Conservation (phyloP, 2,797 vertebrate genomes). For the Cheirogaleus major region DNA sequence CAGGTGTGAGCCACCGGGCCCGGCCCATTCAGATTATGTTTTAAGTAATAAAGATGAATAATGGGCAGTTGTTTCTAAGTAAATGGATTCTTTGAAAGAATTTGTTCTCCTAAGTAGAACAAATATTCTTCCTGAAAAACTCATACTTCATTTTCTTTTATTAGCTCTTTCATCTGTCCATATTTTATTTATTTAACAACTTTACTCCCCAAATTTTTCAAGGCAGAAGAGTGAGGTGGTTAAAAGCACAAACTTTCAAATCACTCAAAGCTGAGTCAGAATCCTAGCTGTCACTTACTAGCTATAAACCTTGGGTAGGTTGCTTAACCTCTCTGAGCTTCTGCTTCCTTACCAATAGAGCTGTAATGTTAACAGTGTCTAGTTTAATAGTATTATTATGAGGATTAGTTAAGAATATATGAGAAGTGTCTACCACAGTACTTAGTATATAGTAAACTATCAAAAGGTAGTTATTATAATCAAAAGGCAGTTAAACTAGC, state of each 20-base stretch:
- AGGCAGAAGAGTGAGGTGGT: neutral
- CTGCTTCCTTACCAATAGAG: neutral
- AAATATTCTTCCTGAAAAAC: slow-evolving; percentile 17
- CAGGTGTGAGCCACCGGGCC: too few relatives aligned
- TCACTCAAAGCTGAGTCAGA: neutral
- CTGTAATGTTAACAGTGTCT: neutral
- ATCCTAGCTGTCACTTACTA: neutral
- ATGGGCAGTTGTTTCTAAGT: neutral
- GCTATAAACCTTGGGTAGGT: neutral
- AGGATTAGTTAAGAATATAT: neutral
- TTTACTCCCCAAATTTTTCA: neutral
- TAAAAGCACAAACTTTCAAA: slow-evolving; percentile 24
- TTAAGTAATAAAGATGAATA: slow-evolving; percentile 25
- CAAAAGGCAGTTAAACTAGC: neutral
- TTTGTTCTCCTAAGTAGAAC: neutral
- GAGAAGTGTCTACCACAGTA: neutral
- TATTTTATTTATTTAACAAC: slow-evolving; percentile 44
- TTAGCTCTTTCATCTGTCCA: neutral
- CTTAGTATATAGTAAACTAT: neutral
- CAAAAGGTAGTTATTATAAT: neutral
- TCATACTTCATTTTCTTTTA: neutral
- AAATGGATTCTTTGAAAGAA: neutral
- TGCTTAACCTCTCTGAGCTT: neutral
- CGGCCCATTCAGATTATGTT: neutral
- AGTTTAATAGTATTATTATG: neutral